These are phyloP conservation scores for Diplazon laetatorius DNA, from an alignment of 2,888 invertebrate genomes.

Conservation along the genomic window DNA sequence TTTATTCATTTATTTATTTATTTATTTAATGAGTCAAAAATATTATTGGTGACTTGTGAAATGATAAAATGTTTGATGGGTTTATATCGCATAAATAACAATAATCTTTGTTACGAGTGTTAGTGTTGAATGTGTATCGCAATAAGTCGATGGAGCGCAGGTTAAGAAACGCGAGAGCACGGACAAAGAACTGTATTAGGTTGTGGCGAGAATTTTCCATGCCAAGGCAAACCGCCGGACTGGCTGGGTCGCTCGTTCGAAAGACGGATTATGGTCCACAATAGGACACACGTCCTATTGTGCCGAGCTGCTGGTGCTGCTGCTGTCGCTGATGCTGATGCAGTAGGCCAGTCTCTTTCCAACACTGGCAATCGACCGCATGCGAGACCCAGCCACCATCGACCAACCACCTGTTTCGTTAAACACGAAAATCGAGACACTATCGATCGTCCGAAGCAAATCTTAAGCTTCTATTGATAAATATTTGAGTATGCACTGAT, in stretches of 20 bases:
- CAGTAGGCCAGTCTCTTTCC: conserved; percentile 28
- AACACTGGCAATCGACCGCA: conserved; percentile 12
- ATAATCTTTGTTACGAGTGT: conserved; percentile 30
- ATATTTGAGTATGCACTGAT: too few species aligned
- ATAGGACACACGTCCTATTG: conserved; percentile 77
- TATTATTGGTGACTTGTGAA: too few species aligned
- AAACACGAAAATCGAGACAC: conserved; percentile 65
- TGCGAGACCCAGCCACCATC: conserved; percentile 57
- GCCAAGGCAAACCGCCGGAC: conserved; percentile 79
- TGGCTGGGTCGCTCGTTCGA: conserved; percentile 65
- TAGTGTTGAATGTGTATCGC: conserved; percentile 30
- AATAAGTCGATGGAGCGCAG: conserved; percentile 45
- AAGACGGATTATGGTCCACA: conserved; percentile 79
- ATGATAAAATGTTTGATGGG: conserved; percentile 16
- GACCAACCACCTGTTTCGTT: conserved; percentile 78
- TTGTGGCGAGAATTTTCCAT: conserved; percentile 76
- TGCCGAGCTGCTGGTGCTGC: conserved; percentile 61
- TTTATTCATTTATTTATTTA: too few species aligned
- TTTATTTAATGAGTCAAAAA: too few species aligned
- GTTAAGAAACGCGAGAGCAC: conserved; percentile 36
- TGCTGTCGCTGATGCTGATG: conserved; percentile 8
- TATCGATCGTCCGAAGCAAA: too few species aligned
- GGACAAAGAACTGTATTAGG: conserved; percentile 76
- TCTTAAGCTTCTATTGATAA: too few species aligned
- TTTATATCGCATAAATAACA: conserved; percentile 37